phyloP scores from a whole-genome alignment of 2,888 invertebrate species.

The Lymantria dispar region DNA sequence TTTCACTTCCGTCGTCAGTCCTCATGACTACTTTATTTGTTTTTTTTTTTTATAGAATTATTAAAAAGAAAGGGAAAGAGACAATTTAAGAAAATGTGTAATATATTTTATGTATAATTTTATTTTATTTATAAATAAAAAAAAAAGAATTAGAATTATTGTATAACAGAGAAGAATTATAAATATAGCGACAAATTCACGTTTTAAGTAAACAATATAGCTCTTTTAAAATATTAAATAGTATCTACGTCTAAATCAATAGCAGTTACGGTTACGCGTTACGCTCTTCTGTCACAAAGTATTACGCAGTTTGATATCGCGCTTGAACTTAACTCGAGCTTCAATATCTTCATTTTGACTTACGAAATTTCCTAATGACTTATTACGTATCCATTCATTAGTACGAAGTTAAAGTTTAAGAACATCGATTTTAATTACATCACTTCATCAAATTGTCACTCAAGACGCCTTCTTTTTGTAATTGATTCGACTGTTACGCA shows the following conservation, averaged over 20 bases:
- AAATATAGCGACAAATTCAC: too few species aligned
- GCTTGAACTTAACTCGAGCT: conserved; percentile 36
- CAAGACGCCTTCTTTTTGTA: conserved; percentile 54
- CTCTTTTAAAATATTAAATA: not conserved
- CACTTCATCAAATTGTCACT: conserved; percentile 79
- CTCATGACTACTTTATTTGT: too few species aligned
- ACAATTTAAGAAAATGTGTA: too few species aligned
- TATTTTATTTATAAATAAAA: too few species aligned
- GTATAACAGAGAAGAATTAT: too few species aligned
- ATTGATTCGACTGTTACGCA: conserved; percentile 44
- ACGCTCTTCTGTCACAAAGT: conserved; percentile 19
- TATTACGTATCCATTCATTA: conserved; percentile 64
- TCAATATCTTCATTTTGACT: conserved; percentile 47
- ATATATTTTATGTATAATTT: too few species aligned
- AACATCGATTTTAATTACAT: conserved; percentile 67
- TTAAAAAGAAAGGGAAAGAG: too few species aligned
- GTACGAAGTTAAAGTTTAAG: conserved; percentile 56
- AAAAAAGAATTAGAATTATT: too few species aligned
- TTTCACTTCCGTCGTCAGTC: too few species aligned
- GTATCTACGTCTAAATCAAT: conserved; percentile 3
- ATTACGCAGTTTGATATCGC: conserved; percentile 10
- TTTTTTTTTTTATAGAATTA: too few species aligned
- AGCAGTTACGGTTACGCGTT: conserved; percentile 1
- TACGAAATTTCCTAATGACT: conserved; percentile 43
- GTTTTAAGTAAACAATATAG: not conserved